These are phyloP conservation scores for Neofelis nebulosa DNA, from an alignment of 2,113 vertebrate species.

Conservation along the genomic window DNA sequence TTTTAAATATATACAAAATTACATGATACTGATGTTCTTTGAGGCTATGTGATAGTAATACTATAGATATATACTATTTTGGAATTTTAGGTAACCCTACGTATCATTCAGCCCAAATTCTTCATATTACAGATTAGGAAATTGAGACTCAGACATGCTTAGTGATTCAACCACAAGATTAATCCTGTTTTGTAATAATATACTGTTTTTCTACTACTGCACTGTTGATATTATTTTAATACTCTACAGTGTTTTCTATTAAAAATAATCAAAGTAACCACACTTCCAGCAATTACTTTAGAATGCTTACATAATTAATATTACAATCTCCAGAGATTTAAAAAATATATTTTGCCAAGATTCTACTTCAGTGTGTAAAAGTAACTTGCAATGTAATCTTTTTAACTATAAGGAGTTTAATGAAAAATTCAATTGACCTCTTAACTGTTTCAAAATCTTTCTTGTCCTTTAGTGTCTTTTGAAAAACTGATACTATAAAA, in stretches of 20 bases:
- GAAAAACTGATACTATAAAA: constrained; percentile 17
- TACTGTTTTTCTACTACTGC: neutral
- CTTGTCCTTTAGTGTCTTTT: constrained; percentile 17
- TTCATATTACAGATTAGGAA: neutral
- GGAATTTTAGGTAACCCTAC: neutral
- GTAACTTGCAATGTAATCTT: neutral
- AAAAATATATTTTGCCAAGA: neutral
- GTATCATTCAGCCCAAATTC: constrained; percentile 4
- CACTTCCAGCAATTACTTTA: constrained; percentile 8
- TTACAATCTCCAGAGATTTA: neutral
- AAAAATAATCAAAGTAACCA: constrained; percentile 1
- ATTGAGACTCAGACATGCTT: neutral
- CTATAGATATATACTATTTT: neutral
- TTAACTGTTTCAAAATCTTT: constrained; percentile 33
- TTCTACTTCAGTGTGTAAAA: neutral
- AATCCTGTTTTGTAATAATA: neutral
- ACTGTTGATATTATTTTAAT: neutral
- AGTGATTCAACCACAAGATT: neutral
- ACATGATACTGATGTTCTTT: neutral
- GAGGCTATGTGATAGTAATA: neutral
- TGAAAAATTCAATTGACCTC: constrained; percentile 32
- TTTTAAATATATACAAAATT: constrained; percentile 51
- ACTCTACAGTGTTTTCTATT: neutral
- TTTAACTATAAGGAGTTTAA: constrained; percentile 1
- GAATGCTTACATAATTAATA: neutral